These are phyloP conservation scores for Aegypius monachus DNA, from an alignment of 2,113 vertebrate species.

Conservation along the genomic window DNA sequence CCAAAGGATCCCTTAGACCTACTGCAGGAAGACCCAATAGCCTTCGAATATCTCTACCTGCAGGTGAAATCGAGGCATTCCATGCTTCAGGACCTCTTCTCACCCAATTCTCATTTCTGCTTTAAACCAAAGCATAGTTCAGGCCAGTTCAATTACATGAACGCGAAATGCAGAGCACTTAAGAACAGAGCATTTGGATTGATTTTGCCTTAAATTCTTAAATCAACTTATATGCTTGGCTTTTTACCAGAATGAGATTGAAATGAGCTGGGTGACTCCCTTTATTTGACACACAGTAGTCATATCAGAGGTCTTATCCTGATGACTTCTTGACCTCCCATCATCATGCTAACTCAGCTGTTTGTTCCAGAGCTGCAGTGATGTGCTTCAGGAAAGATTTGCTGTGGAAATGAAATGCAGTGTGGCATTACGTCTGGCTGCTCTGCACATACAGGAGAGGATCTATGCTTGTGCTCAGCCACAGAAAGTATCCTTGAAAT, in stretches of 20 bases:
- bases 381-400: constrained; percentile 94
- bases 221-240: rapidly evolving
- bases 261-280: neutral
- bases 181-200: neutral
- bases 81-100: neutral
- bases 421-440: constrained; percentile 88
- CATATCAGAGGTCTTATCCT: no score
- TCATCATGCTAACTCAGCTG: neutral
- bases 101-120: neutral
- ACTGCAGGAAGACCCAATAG: constrained; percentile 87
- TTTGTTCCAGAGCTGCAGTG: constrained; percentile 87
- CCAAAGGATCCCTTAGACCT: constrained; percentile 90
- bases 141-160: neutral
- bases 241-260: neutral
- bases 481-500: constrained; percentile 91
- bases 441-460: constrained; percentile 94
- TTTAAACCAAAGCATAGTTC: neutral
- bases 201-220: neutral
- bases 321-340: neutral
- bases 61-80: constrained; percentile 77
- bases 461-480: constrained; percentile 88
- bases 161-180: neutral
- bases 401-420: constrained; percentile 97
- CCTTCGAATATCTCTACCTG: constrained; percentile 94
- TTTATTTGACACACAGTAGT: rapidly evolving